Evolutionary conservation across 2,888 invertebrate genomes (phyloP).

Genomic region (Enoplolaimus lenunculus): DNA sequence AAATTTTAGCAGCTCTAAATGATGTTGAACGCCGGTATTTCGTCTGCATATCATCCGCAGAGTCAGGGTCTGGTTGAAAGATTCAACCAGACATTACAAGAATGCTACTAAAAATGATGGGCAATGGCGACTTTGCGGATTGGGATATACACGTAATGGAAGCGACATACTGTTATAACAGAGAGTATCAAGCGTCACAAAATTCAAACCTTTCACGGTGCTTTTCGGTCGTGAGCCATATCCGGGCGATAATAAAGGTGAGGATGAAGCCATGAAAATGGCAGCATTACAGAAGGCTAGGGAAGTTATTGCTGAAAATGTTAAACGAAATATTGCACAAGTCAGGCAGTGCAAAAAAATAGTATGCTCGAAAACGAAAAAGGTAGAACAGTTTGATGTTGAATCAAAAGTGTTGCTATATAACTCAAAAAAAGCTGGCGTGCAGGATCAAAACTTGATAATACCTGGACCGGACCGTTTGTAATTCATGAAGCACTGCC

Average conservation of each 20-base stretch:
- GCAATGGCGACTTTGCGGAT: neutral
- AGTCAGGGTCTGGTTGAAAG: constrained; percentile 6
- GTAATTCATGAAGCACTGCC: neutral
- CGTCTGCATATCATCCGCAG: constrained; percentile 4
- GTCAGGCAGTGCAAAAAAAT: neutral
- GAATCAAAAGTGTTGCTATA: neutral
- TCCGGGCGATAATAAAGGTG: neutral
- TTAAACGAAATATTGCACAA: constrained; percentile 8
- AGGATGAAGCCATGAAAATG: neutral
- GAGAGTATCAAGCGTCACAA: neutral
- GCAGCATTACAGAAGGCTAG: neutral
- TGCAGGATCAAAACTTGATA: neutral
- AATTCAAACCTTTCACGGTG: neutral
- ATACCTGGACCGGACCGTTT: neutral
- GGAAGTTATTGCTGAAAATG: neutral
- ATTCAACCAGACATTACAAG: constrained; percentile 6
- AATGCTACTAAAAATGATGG: neutral
- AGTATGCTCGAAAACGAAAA: neutral
- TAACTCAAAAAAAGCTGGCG: neutral
- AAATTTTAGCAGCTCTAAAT: neutral
- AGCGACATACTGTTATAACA: constrained; percentile 3
- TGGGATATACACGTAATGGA: neutral
- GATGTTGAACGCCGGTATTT: neutral
- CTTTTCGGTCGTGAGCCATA: neutral
- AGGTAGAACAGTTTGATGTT: neutral